Percentiles rank a stretch among this genome's conserved stretches.
These are phyloP conservation scores for Neolamprologus sp. DNA, from an alignment of 2,113 vertebrate species.

Conservation along the genomic window DNA sequence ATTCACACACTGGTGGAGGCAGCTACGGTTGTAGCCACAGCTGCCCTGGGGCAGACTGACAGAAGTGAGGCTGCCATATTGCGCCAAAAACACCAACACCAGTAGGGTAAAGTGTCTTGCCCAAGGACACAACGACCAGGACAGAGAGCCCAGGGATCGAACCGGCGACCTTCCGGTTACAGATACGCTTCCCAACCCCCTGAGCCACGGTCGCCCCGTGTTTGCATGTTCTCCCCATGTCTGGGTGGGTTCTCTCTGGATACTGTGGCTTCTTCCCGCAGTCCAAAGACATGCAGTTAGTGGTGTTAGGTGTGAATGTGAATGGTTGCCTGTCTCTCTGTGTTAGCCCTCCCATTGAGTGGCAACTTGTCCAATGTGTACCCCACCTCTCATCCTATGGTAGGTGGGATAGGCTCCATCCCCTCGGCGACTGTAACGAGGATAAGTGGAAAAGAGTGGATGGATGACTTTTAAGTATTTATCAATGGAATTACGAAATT, in stretches of 20 bases:
- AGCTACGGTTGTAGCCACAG: too few species aligned
- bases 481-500: not conserved
- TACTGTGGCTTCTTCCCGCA: not conserved
- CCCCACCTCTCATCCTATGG: not conserved
- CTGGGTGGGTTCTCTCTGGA: not conserved
- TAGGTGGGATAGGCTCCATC: not conserved
- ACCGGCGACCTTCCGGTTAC: too few species aligned
- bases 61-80: rapidly evolving
- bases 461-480: not conserved
- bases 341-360: too few species aligned
- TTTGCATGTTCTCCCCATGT: not conserved
- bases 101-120: too few species aligned
- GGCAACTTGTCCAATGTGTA: not conserved
- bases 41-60: too few species aligned
- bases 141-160: too few species aligned
- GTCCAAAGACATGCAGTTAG: not conserved
- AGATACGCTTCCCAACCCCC: too few species aligned
- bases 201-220: not conserved
- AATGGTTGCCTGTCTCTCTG: too few species aligned
- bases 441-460: not conserved
- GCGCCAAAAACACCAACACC: too few species aligned
- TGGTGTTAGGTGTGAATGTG: too few species aligned
- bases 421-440: not conserved
- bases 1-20: too few species aligned
- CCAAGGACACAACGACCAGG: too few species aligned